Base-by-base conservation (phyloP, 1,140 invertebrate species). In the Drosophila albomicans region DNA sequence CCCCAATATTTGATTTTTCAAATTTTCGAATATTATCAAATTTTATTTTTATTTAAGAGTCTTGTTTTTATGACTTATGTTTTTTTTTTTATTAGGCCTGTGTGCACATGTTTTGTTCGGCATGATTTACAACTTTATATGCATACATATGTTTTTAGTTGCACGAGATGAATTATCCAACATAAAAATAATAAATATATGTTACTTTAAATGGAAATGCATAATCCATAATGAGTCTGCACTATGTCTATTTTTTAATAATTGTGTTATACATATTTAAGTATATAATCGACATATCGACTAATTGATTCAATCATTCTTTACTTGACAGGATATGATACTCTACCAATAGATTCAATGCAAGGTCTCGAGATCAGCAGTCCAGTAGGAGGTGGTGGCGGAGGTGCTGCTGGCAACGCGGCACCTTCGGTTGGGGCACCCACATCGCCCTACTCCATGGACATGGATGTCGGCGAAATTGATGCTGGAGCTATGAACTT, bases 331-430 rank as follows among this genome's bases (percentile, higher is more conserved):
- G 97, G 97, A 94, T 98, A 98, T 96, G 97, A 98, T 95, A 96
- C 97, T 95, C 96, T 98, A 95, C 98, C 97, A 95, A 96, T 98
- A 96, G 97, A 98, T 94, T 97, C 97, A 66, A 98, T 99, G 97
- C 97, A 98, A 95, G 97, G 97, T 75, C 94, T 99, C 82, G 97
- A 98, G 90, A 96, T 98, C 91, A 97, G 96, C 82, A 96, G 94
- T 76, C 94, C 94, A 48, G 94, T 92, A 75, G 91, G 87, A 94
- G 85, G 84, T 52, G 78, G 85, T 94, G 85, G 85, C 52, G 75
- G 80, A 25, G 75, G 78, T 75, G 72, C 75, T 68, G 67, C 63
- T 63, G 86, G 78, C 51, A 80, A 75, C 32, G 93, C 93, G 74
- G 94, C 94, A 63, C 95, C 95, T 75, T 95, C 95, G 46, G 96